A percentile compares a stretch with the other conserved stretches of the same genome.
Evolutionary conservation across 2,113 vertebrate species (phyloP).

Genomic region (Albula glossodonta): DNA sequence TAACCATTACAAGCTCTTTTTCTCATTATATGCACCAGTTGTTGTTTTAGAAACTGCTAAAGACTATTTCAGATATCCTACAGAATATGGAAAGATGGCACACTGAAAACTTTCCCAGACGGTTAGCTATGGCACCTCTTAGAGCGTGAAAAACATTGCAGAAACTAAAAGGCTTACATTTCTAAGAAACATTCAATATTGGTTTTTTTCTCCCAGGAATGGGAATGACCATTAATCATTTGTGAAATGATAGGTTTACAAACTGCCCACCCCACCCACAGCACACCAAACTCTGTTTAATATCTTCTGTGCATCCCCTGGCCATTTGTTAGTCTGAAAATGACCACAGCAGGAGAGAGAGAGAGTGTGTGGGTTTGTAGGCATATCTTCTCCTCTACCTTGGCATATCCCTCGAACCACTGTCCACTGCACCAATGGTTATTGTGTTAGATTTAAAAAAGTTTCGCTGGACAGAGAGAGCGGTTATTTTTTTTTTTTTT

Average conservation of each 20-base stretch:
- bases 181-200: neutral
- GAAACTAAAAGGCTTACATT: neutral
- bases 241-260: neutral
- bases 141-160: slow-evolving; percentile 5
- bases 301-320: neutral
- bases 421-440: slow-evolving; percentile 26
- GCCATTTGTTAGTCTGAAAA: neutral
- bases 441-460: slow-evolving; percentile 32
- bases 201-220: neutral
- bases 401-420: no score
- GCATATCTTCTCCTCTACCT: no score
- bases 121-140: slow-evolving; percentile 47
- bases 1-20: slow-evolving; percentile 53
- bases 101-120: slow-evolving; percentile 46
- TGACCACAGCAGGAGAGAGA: neutral
- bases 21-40: slow-evolving; percentile 42
- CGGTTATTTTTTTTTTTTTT: slow-evolving; percentile 22
- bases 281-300: neutral
- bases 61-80: slow-evolving; percentile 30
- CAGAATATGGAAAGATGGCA: slow-evolving; percentile 39
- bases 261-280: neutral
- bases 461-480: neutral
- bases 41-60: neutral
- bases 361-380: neutral
- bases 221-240: neutral